phyloP scores from a whole-genome alignment of 2,797 vertebrate species.

The Phoebastria nigripes region DNA sequence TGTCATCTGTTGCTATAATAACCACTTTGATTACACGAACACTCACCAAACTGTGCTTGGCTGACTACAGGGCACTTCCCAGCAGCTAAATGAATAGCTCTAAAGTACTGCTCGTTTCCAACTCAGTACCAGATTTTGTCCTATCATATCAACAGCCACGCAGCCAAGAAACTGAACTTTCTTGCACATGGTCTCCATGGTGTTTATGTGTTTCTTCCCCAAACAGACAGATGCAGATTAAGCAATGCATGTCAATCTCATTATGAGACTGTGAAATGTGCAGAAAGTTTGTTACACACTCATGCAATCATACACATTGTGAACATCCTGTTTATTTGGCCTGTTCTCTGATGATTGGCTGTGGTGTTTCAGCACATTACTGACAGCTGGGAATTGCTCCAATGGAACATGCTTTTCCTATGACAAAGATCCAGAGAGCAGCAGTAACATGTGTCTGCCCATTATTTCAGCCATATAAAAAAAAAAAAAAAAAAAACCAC shows the following conservation, averaged over 20 bases:
- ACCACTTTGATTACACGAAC: conserved; percentile 12
- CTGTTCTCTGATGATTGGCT: conserved; percentile 78
- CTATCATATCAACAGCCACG: conserved; percentile 22
- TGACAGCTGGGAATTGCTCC: conserved; percentile 90
- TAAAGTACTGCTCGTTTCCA: conserved; percentile 3
- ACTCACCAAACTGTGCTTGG: conserved; percentile 38
- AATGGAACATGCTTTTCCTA: conserved; percentile 92
- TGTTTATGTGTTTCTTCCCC: conserved; percentile 67
- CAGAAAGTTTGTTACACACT: conserved; percentile 81
- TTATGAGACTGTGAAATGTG: conserved; percentile 73
- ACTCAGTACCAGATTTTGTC: conserved; percentile 52
- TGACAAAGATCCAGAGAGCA: conserved; percentile 87
- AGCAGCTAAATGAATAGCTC: conserved; percentile 50
- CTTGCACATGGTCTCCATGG: conserved; percentile 64
- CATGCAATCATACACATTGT: conserved; percentile 79
- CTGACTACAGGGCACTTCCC: conserved; percentile 37
- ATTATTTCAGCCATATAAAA: conserved; percentile 69
- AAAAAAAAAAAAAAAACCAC: not conserved
- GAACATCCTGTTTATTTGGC: conserved; percentile 91
- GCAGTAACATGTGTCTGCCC: conserved; percentile 86
- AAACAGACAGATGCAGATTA: conserved; percentile 74
- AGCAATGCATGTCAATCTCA: conserved; percentile 74
- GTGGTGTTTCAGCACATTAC: conserved; percentile 81
- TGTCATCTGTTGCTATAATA: conserved; percentile 59
- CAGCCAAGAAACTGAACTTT: conserved; percentile 22